Conservation (phyloP, 2,888 invertebrate species). For the Rhorus exstirpatorius region DNA sequence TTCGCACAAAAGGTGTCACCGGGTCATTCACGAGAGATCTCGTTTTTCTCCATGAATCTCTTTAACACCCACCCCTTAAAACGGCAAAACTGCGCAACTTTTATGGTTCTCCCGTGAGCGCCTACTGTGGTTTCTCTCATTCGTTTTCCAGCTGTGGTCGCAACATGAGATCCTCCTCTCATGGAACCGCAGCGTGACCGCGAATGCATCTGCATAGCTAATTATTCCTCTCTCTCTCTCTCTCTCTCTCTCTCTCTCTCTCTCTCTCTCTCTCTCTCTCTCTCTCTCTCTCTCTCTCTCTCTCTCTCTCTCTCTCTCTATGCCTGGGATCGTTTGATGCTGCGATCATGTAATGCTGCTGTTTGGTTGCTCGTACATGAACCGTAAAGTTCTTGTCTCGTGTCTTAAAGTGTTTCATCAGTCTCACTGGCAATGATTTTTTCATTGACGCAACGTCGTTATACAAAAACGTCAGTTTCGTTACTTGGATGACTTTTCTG, state of each 20-base stretch:
- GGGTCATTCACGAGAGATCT: slow-evolving; percentile 54
- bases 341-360: background rate
- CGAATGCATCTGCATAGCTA: slow-evolving; percentile 61
- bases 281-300: slow-evolving; percentile 19
- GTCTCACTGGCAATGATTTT: background rate
- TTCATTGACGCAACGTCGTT: background rate
- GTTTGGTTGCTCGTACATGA: background rate
- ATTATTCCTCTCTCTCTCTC: slow-evolving; percentile 46
- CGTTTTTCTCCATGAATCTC: slow-evolving; percentile 19
- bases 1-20: slow-evolving; percentile 61
- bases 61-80: slow-evolving; percentile 26
- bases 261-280: background rate
- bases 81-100: slow-evolving; percentile 40
- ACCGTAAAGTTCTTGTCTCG: background rate
- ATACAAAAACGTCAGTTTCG: no score
- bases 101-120: slow-evolving; percentile 27
- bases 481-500: no score
- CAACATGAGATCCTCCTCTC: slow-evolving; percentile 49
- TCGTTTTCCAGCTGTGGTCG: slow-evolving; percentile 22
- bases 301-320: background rate
- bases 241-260: background rate
- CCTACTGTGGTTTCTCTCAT: slow-evolving; percentile 10
- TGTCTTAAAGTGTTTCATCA: background rate
- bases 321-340: background rate
- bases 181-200: slow-evolving; percentile 57